Percentiles rank a stretch among this genome's conserved stretches.
Evolutionary conservation across 2,797 vertebrate species (phyloP).

Genomic region (Oreochromis mossambicus): DNA sequence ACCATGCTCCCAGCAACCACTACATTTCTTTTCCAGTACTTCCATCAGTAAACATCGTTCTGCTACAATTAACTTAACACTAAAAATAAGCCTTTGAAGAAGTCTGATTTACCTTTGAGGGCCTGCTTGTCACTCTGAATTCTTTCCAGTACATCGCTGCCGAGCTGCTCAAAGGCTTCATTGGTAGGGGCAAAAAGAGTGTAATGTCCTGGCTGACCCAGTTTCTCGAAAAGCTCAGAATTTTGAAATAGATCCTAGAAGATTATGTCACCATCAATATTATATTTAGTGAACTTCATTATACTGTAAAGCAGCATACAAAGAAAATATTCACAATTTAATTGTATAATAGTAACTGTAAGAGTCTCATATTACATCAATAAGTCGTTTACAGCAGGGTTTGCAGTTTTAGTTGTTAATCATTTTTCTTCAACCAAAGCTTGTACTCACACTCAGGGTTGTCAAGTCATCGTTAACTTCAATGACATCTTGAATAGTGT

Average conservation of each 20-base stretch:
- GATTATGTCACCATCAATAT: background rate
- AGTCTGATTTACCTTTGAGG: slow-evolving; percentile 81
- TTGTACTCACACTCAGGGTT: slow-evolving; percentile 80
- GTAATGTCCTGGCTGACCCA: slow-evolving; percentile 86
- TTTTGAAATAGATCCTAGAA: slow-evolving; percentile 79
- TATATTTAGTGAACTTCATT: background rate
- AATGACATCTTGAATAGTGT: slow-evolving; percentile 84
- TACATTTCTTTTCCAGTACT: slow-evolving; percentile 13
- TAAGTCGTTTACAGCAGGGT: background rate
- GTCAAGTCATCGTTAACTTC: slow-evolving; percentile 86
- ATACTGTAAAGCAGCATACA: background rate
- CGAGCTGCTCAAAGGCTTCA: slow-evolving; percentile 88
- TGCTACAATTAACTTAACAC: background rate
- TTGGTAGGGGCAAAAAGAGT: slow-evolving; percentile 97
- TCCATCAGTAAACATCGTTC: slow-evolving; percentile 17
- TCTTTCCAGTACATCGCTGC: slow-evolving; percentile 81
- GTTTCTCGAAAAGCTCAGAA: slow-evolving; percentile 79
- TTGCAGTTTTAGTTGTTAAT: background rate
- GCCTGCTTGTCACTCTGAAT: slow-evolving; percentile 84
- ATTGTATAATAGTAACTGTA: background rate
- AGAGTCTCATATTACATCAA: background rate
- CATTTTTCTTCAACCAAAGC: background rate
- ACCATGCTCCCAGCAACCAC: background rate
- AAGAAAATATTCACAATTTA: background rate
- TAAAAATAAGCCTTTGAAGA: background rate